phyloP scores from a whole-genome alignment of 2,113 vertebrate genomes.

The Neogale vison region DNA sequence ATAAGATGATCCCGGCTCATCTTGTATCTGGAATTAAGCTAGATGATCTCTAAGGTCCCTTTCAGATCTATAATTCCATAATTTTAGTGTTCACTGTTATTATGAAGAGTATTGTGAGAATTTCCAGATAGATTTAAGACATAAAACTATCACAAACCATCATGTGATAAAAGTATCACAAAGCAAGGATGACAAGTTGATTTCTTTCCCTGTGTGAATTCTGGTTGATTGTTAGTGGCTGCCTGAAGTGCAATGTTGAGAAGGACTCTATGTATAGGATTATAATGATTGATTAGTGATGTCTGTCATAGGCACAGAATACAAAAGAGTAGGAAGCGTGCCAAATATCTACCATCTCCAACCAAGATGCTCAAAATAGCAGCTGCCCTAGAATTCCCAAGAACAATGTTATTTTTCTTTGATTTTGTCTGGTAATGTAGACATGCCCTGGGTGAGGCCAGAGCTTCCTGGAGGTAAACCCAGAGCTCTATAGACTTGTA shows the following conservation, averaged over 20 bases:
- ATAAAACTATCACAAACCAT: background rate
- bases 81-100: background rate
- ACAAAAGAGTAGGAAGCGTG: background rate
- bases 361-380: background rate
- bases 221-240: background rate
- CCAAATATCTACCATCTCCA: background rate
- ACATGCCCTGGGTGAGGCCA: background rate
- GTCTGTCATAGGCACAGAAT: background rate
- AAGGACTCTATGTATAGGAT: background rate
- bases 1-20: background rate
- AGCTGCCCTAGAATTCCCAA: background rate
- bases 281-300: slow-evolving; percentile 10
- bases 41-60: background rate
- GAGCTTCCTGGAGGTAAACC: background rate
- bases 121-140: background rate
- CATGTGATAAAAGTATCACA: background rate
- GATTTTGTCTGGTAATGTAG: background rate
- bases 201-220: background rate
- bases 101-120: background rate
- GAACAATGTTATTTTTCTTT: background rate
- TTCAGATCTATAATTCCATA: background rate
- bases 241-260: background rate
- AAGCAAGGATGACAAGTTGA: background rate
- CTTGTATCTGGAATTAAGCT: slow-evolving; percentile 11
- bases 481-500: background rate